phyloP scores from a whole-genome alignment of 2,797 vertebrate genomes.

The Allenopithecus nigroviridis region DNA sequence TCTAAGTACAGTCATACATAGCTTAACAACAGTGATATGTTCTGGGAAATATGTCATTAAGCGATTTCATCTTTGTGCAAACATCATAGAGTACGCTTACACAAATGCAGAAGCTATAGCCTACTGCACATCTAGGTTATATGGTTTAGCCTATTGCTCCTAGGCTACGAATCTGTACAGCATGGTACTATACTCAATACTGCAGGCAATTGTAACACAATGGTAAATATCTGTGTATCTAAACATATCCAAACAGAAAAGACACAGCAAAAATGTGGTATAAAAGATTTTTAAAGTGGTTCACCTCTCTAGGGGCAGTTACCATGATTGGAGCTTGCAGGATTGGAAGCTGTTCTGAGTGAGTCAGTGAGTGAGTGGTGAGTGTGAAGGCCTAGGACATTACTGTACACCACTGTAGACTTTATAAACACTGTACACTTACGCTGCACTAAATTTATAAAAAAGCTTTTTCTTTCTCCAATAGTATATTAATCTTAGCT shows the following conservation, averaged over 20 bases:
- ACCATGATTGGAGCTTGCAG: background rate
- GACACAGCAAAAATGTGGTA: no score
- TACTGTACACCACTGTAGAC: background rate
- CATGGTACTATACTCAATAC: rapidly evolving
- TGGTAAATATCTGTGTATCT: background rate
- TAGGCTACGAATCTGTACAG: no score
- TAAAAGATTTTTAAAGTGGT: background rate
- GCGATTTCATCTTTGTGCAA: background rate
- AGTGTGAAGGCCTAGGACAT: background rate
- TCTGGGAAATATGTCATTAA: background rate
- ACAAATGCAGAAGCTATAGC: background rate
- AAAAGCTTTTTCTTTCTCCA: background rate
- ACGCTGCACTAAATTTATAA: background rate
- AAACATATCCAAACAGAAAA: background rate
- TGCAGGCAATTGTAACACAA: background rate
- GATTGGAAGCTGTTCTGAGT: background rate
- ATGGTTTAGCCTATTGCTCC: background rate
- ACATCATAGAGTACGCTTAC: background rate
- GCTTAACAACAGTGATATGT: background rate
- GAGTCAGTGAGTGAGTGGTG: background rate
- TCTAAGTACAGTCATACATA: background rate
- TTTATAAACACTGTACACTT: background rate
- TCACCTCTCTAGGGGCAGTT: background rate
- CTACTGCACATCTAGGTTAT: background rate
- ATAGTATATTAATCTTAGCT: background rate